Base-by-base conservation (phyloP, 2,888 invertebrate species). In the Alitta virens region DNA sequence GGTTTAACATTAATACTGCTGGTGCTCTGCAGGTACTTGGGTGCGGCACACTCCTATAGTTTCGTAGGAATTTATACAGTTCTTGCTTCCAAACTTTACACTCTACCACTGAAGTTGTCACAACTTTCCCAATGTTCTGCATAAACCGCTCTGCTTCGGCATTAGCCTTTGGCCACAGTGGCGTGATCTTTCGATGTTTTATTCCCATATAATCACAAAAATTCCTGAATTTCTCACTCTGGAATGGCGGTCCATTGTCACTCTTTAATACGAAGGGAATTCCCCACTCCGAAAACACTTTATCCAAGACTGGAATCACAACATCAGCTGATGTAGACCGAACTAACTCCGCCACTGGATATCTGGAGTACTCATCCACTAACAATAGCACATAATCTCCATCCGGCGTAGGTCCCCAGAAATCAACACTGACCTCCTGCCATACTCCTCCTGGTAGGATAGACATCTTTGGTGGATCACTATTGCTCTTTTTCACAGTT, bases 401-500 rank as follows among this genome's bases (percentile, higher is more conserved):
- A 18, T 7, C 7, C 7, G 46, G 46, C 5, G n/a, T 12, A 9
- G 46, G 46, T 9, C 46, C 46, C 5, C 21, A 46, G n/a, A 46
- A 5, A 46, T 46, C 46, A 46, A 57, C 12, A 26, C 24, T 21
- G 7, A 62, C n/a, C 9, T 62, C 52, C 23, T 26, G 16, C 56
- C 62, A 56, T 23, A 56, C 56, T 3, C 52, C 40, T 2, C 25
- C 25, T n/a, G 63, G 58, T 14, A 63, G 23, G 7, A 14, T 24
- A n/a, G 46, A 46, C n/a, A 38, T 12, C 38, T 40, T 23, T 14
- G 58, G 18, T 18, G 63, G 63, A 43, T 58, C 58, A 14, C 18
- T 27, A 3, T 33, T 42, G 1, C 56, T 21, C 42, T 16, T 3
- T n/a, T n/a, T n/a, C 1, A 53, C 16, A 25, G 16, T 16, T 2